These are phyloP conservation scores for Hippocampus mohnikei DNA, from an alignment of 2,113 vertebrate species.

Conservation along the genomic window DNA sequence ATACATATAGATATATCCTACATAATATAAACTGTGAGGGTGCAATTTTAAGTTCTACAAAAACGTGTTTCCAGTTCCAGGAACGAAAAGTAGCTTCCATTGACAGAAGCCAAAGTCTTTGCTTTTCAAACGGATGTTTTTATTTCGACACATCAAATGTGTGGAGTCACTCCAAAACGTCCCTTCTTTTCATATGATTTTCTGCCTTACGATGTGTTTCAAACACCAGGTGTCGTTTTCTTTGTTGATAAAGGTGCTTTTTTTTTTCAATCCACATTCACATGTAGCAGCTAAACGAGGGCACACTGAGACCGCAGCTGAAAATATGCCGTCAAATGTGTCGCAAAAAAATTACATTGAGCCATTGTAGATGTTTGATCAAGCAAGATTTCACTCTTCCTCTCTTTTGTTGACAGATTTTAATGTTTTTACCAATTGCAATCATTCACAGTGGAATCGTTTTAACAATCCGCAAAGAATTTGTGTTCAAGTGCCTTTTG, in stretches of 20 bases:
- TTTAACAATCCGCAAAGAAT: background rate
- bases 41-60: conserved; percentile 38
- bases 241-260: background rate
- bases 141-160: conserved; percentile 55
- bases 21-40: conserved; percentile 29
- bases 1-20: conserved; percentile 22
- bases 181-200: background rate
- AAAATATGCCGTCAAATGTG: background rate
- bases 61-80: conserved; percentile 15
- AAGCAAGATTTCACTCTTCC: background rate
- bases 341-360: background rate
- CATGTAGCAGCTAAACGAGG: background rate
- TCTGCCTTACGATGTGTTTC: conserved; percentile 47
- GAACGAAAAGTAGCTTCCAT: conserved; percentile 38
- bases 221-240: conserved; percentile 39
- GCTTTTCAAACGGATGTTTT: conserved; percentile 39
- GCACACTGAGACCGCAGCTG: background rate
- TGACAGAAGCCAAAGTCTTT: conserved; percentile 64
- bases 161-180: conserved; percentile 37
- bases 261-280: background rate
- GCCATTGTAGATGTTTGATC: background rate
- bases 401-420: background rate
- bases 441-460: background rate
- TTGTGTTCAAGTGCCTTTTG: conserved; percentile 48
- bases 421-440: background rate